Evolutionary conservation across 1,140 invertebrate species (phyloP), one percentile per base, ranked within the genome.

Genomic region (Whitmania pigra): DNA sequence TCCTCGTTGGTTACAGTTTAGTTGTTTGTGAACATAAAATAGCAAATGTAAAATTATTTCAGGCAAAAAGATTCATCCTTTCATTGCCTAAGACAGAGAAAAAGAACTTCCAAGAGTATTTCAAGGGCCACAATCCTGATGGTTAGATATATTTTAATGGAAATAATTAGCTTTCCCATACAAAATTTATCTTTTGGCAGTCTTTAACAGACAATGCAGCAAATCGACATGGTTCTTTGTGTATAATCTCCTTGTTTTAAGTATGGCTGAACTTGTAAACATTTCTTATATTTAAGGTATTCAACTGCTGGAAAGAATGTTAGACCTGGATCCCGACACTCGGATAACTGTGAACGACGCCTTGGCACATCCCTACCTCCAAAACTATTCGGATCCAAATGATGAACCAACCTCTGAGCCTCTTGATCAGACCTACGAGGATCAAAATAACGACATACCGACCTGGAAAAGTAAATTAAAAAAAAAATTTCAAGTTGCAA

Each of bases 361-460:
- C 20, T 82, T 97, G 53, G 89, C 89, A n/a, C 94, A 97, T 85
- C 86, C 89, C 0, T 88, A 88, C 76, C 83, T 97, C 36, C 84
- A 87, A 43, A 89, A 94, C 78, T 97, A 96, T 85, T 88, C 92
- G 0, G 93, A 97, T 83, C 92, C 93, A 2, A 88, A 86, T 27
- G 94, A 97, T 83, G 93, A 97, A 83, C 93, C 93, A 0, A 85
- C 86, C 20, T 92, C 92, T 5, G 86, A 87, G 54, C 87, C 89
- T 15, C 96, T 93, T 81, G 93, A 96, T 84, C 90, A 96, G 83
- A 92, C 90, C 78, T 96, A 95, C 82, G 93, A 96, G 84, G 91
- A 94, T 75, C 91, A 92, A 87, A 91, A 97, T 76, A 84, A 93
- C 66, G 86, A 90, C n/a, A 89, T 94, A 27, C 90, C 92, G 78